Base-by-base conservation (phyloP, 1,140 invertebrate genomes). In the Leptoteleia sp. region DNA sequence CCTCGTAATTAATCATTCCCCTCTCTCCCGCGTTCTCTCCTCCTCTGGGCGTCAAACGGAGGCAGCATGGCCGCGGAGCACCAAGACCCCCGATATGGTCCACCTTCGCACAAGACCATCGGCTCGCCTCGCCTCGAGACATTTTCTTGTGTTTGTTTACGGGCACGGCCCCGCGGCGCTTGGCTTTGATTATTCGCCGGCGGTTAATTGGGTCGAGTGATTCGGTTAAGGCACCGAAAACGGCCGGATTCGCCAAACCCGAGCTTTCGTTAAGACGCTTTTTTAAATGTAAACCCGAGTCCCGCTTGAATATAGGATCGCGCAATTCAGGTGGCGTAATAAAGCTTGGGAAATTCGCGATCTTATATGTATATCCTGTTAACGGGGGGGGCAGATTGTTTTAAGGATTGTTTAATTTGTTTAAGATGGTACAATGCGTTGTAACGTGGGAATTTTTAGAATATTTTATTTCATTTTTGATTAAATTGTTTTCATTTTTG, bases 1-100 rank as follows among this genome's bases (percentile, higher is more conserved):
- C 86, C 82, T 86, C 85, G 81, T 87, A 88, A 88, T 88, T 88
- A 88, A 88, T 88, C 87, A 88, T 87, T 87, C 83, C 85, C 83
- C 82, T 79, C 80, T 83, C 79, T 77, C 76, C 64, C 71, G 55
- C 73, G 31, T 71, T 79, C 78, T 73, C 83, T 82, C 76, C 83
- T 80, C 72, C 81, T 85, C 81, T 80, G 79, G 79, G 76, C 83
- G 84, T 84, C 83, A 82, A 83, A 84, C 84, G 80, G 82, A 84
- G 79, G 82, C 83, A 85, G 79, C 80, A 87, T 87, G 85, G 84
- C 84, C 82, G 85, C 84, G 70, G 61, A 79, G 62, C 48, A n/a
- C 68, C 59, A 68, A 76, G 72, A 75, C 77, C 59, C 25, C n/a
- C n/a, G 59, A 68, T 62, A 78, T 78, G 62, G 71, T 72, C 68